A percentile compares a stretch with the other conserved stretches of the same genome.
phyloP scores from a whole-genome alignment of 37 sponge, comb jelly and placozoan genomes.

The Spongilla lacustris region DNA sequence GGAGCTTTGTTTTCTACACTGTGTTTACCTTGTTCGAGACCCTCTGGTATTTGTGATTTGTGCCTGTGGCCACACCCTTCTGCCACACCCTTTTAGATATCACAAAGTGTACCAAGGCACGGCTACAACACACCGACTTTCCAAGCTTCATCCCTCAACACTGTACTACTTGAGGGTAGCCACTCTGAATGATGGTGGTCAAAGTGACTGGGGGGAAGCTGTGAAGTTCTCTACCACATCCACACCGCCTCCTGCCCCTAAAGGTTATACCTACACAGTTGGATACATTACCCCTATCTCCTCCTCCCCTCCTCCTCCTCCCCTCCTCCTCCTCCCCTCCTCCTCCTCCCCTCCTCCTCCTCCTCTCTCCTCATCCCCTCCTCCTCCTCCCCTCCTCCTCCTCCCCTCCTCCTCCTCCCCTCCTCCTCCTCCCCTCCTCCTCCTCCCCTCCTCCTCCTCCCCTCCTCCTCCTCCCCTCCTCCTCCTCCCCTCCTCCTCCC shows the following conservation, averaged over 20 bases:
- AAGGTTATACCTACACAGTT: constrained; percentile 10
- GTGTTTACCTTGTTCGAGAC: not conserved
- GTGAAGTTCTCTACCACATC: constrained; percentile 56
- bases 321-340: too few species aligned
- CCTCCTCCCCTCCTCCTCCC: constrained; percentile 30
- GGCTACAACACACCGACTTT: constrained; percentile 29
- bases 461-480: constrained; percentile 37
- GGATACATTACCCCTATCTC: too few species aligned
- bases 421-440: too few species aligned
- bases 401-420: too few species aligned
- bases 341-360: not conserved
- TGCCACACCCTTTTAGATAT: constrained; percentile 27
- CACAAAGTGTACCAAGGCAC: constrained; percentile 53
- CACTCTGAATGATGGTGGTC: constrained; percentile 56
- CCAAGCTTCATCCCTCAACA: constrained; percentile 45
- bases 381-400: not conserved
- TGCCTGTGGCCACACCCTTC: not conserved
- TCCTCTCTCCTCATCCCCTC: too few species aligned
- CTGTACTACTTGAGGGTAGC: constrained; percentile 58
- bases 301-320: too few species aligned
- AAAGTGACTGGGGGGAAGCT: constrained; percentile 60
- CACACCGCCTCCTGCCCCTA: constrained; percentile 48
- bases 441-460: too few species aligned
- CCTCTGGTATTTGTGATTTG: not conserved
- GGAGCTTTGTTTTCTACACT: too few species aligned